phyloP scores from a whole-genome alignment of 2,888 invertebrate genomes.

The Leptogaster cylindrica region DNA sequence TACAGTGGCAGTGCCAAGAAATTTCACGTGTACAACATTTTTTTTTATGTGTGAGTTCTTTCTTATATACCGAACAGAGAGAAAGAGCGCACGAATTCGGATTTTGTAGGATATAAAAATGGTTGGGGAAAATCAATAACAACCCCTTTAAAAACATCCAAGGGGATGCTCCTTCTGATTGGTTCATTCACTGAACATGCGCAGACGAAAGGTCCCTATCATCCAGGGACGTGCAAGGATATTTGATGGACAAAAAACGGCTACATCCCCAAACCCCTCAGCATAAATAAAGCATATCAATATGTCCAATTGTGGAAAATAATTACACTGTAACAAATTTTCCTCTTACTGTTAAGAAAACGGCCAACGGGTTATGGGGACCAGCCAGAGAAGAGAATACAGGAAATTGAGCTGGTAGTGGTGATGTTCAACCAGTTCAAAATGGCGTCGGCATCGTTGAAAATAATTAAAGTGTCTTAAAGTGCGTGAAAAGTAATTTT shows the following conservation, averaged over 20 bases:
- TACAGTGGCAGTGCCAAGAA: background rate
- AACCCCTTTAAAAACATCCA: slow-evolving; percentile 10
- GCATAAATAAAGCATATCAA: slow-evolving; percentile 58
- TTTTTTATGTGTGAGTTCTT: background rate
- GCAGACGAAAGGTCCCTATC: background rate
- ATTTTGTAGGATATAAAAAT: slow-evolving; percentile 22
- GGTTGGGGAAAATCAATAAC: slow-evolving; percentile 45
- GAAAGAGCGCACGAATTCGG: background rate
- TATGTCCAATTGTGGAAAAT: slow-evolving; percentile 64
- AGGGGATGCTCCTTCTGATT: background rate
- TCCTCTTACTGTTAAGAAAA: slow-evolving; percentile 47
- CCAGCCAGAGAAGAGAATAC: slow-evolving; percentile 8
- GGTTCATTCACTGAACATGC: background rate
- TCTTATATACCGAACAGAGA: slow-evolving; percentile 10
- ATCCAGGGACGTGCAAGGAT: background rate
- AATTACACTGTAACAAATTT: slow-evolving; percentile 63
- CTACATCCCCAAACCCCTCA: slow-evolving; percentile 4
- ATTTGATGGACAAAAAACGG: background rate
- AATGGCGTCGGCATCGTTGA: slow-evolving; percentile 43
- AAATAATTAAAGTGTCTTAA: slow-evolving; percentile 43
- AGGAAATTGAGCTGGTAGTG: slow-evolving; percentile 24
- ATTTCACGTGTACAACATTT: background rate
- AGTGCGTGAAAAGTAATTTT: slow-evolving; percentile 45
- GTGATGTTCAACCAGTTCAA: slow-evolving; percentile 41
- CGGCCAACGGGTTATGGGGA: slow-evolving; percentile 35